phyloP scores from a whole-genome alignment of 2,888 invertebrate species.

The Mystacides longicornis region DNA sequence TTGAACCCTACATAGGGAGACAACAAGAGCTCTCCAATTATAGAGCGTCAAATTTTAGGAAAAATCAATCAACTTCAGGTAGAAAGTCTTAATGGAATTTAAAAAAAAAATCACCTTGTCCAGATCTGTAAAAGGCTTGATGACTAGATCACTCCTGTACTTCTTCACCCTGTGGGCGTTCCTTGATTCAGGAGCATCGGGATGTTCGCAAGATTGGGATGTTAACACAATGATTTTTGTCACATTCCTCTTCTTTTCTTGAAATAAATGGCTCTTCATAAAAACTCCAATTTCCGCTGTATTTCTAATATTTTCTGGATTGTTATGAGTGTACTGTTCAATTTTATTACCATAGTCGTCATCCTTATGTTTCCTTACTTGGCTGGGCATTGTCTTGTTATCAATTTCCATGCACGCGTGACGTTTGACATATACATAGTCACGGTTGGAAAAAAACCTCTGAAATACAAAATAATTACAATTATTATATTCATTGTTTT shows the following conservation, averaged over 20 bases:
- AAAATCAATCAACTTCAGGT: no score
- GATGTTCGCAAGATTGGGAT: conserved; percentile 64
- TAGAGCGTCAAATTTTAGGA: no score
- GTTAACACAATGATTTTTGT: conserved; percentile 52
- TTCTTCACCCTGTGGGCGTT: conserved; percentile 67
- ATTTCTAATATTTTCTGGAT: neutral
- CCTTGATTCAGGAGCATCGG: conserved; percentile 56
- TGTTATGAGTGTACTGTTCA: neutral
- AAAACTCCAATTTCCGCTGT: neutral
- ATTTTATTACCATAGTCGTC: conserved; percentile 3
- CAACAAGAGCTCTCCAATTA: no score
- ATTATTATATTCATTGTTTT: no score
- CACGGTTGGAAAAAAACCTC: conserved; percentile 77
- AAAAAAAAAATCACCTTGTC: no score
- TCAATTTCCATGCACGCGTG: conserved; percentile 32
- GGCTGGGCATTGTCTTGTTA: neutral
- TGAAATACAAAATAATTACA: conserved; percentile 34
- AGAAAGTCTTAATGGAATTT: no score
- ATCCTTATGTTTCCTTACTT: neutral
- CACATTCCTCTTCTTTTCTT: neutral
- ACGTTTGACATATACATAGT: conserved; percentile 76
- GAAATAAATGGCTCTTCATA: neutral
- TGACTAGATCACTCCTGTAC: conserved; percentile 84
- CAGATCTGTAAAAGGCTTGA: conserved; percentile 57
- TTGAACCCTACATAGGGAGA: no score